Percentiles rank a stretch among this genome's conserved stretches.
Conservation (phyloP, 2,113 vertebrate species). For the Cettia cetti region DNA sequence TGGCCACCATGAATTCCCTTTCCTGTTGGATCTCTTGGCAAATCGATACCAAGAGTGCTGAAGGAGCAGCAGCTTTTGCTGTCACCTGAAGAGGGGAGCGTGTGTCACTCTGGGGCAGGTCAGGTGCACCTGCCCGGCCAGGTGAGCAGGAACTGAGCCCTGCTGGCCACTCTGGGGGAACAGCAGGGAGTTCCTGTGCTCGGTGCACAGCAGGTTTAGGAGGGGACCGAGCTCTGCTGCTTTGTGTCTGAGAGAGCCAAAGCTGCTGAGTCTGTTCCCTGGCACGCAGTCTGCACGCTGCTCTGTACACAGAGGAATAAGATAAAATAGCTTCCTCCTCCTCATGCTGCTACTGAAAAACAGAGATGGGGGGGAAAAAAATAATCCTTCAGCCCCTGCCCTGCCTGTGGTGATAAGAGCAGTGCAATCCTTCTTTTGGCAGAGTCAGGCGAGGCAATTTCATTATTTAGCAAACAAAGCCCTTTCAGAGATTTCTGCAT, state of each 20-base stretch:
- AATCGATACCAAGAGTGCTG: fast-evolving
- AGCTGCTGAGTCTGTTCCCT: slow-evolving; percentile 4
- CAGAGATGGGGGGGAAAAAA: background rate
- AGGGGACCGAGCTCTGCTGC: background rate
- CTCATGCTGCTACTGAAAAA: background rate
- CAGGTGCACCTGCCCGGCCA: fast-evolving
- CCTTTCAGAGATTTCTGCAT: background rate
- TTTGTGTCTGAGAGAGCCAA: background rate
- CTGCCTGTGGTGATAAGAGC: slow-evolving; percentile 30
- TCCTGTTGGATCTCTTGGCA: background rate
- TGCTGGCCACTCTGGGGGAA: fast-evolving
- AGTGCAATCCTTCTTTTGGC: background rate
- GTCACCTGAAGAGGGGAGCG: background rate
- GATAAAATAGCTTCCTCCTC: slow-evolving; percentile 60
- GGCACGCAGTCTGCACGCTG: background rate
- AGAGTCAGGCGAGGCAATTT: background rate
- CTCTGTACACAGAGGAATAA: background rate
- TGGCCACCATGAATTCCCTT: background rate
- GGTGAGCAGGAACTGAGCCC: background rate
- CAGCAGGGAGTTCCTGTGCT: background rate
- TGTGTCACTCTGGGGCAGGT: background rate
- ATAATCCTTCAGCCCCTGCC: slow-evolving; percentile 23
- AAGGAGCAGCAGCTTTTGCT: background rate
- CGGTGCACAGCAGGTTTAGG: fast-evolving
- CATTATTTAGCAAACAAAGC: background rate